These are phyloP conservation scores for Drosophila orosa DNA, from an alignment of 1,140 invertebrate genomes.

Conservation along the genomic window DNA sequence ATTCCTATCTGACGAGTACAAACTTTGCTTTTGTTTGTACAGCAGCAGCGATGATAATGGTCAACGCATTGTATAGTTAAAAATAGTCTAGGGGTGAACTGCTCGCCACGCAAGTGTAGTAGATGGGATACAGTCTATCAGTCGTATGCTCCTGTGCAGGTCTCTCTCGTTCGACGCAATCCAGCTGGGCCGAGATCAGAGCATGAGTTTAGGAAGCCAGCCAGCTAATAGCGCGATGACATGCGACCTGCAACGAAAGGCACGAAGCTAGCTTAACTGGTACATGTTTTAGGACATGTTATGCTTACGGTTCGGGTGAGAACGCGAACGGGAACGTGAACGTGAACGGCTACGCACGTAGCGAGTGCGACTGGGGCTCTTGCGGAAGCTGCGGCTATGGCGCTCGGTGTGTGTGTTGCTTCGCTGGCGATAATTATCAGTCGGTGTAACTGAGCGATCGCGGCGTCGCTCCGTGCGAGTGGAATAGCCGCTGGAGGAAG, in stretches of 20 bases:
- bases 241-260: constrained; percentile 13
- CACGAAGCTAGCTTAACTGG: not conserved
- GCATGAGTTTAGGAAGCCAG: constrained; percentile 15
- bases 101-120: constrained; percentile 20
- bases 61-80: constrained; percentile 11
- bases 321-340: constrained; percentile 38
- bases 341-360: constrained; percentile 53
- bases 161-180: constrained; percentile 5
- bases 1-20: constrained; percentile 21
- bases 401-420: constrained; percentile 21
- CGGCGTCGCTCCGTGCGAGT: constrained; percentile 26
- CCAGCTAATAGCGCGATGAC: constrained; percentile 53
- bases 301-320: constrained; percentile 42
- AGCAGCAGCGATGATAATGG: constrained; percentile 23
- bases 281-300: not conserved
- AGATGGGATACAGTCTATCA: constrained; percentile 36
- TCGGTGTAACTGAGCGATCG: constrained; percentile 19
- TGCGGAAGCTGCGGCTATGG: constrained; percentile 16
- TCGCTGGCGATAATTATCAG: constrained; percentile 8
- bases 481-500: constrained; percentile 2
- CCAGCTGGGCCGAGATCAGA: constrained; percentile 16
- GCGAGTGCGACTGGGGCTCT: constrained; percentile 37
- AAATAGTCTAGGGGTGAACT: constrained; percentile 16
- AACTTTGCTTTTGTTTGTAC: constrained; percentile 16
- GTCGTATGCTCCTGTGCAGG: constrained; percentile 27